Percentiles rank a stretch among this genome's conserved stretches.
Conservation (phyloP, 2,888 invertebrate species). For the Cephus spinipes region DNA sequence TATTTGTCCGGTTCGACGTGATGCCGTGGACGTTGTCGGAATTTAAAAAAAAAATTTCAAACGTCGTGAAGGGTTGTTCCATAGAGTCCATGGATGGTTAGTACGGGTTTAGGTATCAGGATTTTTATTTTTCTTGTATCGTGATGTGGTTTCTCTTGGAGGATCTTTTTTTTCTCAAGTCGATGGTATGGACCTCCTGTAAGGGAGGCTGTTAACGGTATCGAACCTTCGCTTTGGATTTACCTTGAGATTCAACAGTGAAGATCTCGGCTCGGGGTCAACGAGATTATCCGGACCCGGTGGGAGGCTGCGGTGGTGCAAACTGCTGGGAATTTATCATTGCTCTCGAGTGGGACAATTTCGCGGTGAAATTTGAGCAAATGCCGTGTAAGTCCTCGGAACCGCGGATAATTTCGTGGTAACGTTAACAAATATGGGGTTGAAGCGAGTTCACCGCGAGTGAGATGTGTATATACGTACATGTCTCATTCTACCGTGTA, state of each 20-base stretch:
- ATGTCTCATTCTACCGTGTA: not conserved
- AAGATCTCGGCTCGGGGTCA: not conserved
- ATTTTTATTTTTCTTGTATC: too few relatives aligned
- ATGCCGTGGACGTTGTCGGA: not conserved
- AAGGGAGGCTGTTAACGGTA: not conserved
- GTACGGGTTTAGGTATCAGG: not conserved
- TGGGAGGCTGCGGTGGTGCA: not conserved
- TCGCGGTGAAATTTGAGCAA: conserved; percentile 37
- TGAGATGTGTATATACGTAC: too few relatives aligned
- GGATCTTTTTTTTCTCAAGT: not conserved
- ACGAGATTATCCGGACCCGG: not conserved
- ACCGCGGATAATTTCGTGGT: conserved; percentile 43
- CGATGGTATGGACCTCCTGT: not conserved
- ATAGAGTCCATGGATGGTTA: too few relatives aligned
- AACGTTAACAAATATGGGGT: conserved; percentile 41
- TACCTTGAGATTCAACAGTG: not conserved
- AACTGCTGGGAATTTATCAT: not conserved
- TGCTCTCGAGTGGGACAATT: conserved; percentile 20
- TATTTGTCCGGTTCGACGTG: not conserved
- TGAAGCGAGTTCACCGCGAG: not conserved
- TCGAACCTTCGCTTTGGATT: not conserved
- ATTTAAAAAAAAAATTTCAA: not conserved
- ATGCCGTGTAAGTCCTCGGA: conserved; percentile 31
- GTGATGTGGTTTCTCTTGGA: too few relatives aligned
- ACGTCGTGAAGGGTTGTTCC: not conserved